phyloP scores from a whole-genome alignment of 2,888 invertebrate species.

The Drosophila glabriapex region DNA sequence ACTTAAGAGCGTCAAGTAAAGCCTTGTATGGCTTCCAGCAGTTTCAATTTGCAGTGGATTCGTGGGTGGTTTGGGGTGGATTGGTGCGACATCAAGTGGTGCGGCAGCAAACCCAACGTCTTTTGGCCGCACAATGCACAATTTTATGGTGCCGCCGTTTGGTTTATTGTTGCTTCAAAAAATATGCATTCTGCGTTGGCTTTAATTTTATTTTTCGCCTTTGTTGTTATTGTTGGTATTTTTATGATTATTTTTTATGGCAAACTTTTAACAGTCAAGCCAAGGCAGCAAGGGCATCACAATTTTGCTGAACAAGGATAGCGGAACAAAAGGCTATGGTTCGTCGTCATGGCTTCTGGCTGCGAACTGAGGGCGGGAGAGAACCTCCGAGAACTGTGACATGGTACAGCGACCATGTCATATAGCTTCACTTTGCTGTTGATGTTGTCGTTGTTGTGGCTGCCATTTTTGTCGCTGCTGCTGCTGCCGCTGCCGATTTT shows the following conservation, averaged over 20 bases:
- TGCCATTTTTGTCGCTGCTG: slow-evolving; percentile 11
- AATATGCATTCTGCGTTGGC: slow-evolving; percentile 42
- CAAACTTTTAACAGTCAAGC: slow-evolving; percentile 31
- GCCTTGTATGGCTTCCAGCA: slow-evolving; percentile 11
- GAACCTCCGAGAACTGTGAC: slow-evolving; percentile 36
- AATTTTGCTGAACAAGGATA: slow-evolving; percentile 45
- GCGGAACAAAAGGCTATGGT: slow-evolving; percentile 45
- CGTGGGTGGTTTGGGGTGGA: slow-evolving; percentile 1
- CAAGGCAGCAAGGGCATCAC: slow-evolving; percentile 8
- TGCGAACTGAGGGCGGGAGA: slow-evolving; percentile 20
- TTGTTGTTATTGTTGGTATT: slow-evolving; percentile 17
- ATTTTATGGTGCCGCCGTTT: slow-evolving; percentile 32
- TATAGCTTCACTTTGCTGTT: slow-evolving; percentile 25
- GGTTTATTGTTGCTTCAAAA: slow-evolving; percentile 44
- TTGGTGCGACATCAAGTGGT: slow-evolving; percentile 19
- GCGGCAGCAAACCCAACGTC: slow-evolving; percentile 11
- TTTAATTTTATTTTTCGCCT: slow-evolving; percentile 36
- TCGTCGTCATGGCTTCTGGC: slow-evolving; percentile 36
- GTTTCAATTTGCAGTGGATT: slow-evolving; percentile 8
- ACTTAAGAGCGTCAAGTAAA: slow-evolving; percentile 8
- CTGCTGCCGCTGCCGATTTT: not conserved
- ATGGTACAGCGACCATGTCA: slow-evolving; percentile 61
- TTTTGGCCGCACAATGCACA: slow-evolving; percentile 36
- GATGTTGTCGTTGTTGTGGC: slow-evolving; percentile 11
- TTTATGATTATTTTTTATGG: slow-evolving; percentile 37